Conservation (phyloP, 2,888 invertebrate species). For the Sarcophaga caerulescens region DNA sequence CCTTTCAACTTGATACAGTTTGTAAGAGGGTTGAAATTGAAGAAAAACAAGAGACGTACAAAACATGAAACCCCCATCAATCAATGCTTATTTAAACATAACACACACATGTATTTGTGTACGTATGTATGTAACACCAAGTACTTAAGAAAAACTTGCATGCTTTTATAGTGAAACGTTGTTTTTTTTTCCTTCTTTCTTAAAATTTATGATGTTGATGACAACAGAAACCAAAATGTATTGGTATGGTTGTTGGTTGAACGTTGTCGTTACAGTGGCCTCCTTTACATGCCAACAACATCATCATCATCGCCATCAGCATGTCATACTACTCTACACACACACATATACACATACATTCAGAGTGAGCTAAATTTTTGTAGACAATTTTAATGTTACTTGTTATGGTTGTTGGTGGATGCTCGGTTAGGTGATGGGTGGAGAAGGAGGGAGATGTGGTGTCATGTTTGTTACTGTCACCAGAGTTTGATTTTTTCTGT, state of each 20-base stretch:
- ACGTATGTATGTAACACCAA: too few species aligned
- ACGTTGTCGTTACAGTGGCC: slow-evolving; percentile 41
- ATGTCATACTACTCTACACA: not conserved
- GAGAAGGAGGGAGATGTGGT: too few species aligned
- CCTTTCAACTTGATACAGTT: too few species aligned
- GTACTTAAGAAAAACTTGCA: not conserved
- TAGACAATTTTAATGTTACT: not conserved
- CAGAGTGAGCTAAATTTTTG: too few species aligned
- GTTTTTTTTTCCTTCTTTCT: not conserved
- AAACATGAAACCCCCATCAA: slow-evolving; percentile 40
- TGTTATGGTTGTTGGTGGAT: too few species aligned
- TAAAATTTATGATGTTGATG: slow-evolving; percentile 62
- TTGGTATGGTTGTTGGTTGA: slow-evolving; percentile 39
- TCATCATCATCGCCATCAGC: slow-evolving; percentile 7
- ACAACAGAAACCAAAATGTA: slow-evolving; percentile 55
- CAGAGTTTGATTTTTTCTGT: not conserved
- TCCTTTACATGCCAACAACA: slow-evolving; percentile 47
- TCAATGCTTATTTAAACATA: not conserved
- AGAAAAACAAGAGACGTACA: not conserved
- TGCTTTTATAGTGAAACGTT: slow-evolving; percentile 25
- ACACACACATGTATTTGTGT: too few species aligned
- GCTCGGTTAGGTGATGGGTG: too few species aligned
- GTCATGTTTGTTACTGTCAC: too few species aligned
- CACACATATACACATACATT: too few species aligned
- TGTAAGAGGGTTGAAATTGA: not conserved